These are phyloP conservation scores for Pyrocephalus nanus DNA, from an alignment of 2,797 vertebrate genomes.

Conservation along the genomic window DNA sequence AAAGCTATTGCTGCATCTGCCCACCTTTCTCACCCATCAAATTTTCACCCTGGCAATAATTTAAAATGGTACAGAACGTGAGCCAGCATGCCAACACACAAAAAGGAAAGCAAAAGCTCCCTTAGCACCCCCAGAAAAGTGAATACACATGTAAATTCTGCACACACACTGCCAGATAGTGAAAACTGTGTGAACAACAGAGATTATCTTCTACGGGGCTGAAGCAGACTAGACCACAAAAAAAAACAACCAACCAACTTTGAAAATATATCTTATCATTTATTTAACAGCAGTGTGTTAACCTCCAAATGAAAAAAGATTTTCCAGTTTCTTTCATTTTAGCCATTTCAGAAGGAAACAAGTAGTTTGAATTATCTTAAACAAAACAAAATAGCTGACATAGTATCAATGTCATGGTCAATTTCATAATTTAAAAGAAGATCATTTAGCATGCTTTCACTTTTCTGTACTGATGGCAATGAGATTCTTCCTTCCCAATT, in stretches of 20 bases:
- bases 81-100: not conserved
- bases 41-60: not conserved
- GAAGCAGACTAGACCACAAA: not conserved
- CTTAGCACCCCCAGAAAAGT: not conserved
- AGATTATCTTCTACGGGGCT: not conserved
- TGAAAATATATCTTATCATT: not conserved
- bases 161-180: not conserved
- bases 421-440: not conserved
- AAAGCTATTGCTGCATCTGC: not conserved
- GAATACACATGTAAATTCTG: not conserved
- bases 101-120: not conserved
- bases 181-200: not conserved
- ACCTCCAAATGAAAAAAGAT: not conserved
- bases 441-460: not conserved
- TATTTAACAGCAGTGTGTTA: not conserved
- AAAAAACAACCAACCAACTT: not conserved
- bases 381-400: not conserved
- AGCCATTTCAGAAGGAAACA: not conserved
- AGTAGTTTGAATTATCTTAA: not conserved
- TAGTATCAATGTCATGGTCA: not conserved
- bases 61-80: not conserved
- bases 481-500: not conserved
- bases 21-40: not conserved
- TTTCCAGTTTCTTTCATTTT: not conserved
- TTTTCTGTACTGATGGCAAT: not conserved